Conservation (phyloP, 2,888 invertebrate species). For the Podabrus alpinus region DNA sequence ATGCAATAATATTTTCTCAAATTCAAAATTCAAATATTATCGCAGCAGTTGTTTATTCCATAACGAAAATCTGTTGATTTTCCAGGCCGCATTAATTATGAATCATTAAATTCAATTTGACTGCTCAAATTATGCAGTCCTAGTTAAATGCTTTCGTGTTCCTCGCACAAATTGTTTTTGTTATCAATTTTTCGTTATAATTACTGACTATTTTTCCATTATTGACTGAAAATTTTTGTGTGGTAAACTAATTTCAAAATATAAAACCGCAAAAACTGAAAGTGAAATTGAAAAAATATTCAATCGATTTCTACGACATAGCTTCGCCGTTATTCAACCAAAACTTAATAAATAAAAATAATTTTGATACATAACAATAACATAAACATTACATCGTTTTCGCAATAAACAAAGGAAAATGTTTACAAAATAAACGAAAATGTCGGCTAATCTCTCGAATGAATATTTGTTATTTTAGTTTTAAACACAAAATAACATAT, state of each 20-base stretch:
- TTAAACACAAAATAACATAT: background rate
- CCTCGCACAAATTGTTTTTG: background rate
- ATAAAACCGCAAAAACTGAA: background rate
- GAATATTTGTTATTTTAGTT: background rate
- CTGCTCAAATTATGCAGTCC: background rate
- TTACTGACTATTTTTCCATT: background rate
- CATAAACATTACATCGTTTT: background rate
- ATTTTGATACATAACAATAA: background rate
- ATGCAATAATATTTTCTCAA: background rate
- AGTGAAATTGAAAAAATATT: background rate
- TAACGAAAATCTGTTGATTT: background rate
- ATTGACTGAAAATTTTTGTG: background rate
- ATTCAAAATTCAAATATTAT: background rate
- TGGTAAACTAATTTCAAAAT: background rate
- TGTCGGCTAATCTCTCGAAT: background rate
- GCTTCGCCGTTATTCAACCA: background rate
- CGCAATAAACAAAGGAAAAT: background rate
- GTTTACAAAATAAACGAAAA: background rate
- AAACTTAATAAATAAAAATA: background rate
- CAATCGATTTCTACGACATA: background rate
- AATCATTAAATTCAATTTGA: background rate
- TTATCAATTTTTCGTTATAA: background rate
- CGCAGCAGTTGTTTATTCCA: background rate
- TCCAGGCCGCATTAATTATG: background rate
- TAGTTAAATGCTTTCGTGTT: background rate